Conservation (phyloP, 1,140 invertebrate genomes). For the Cherax quadricarinatus region DNA sequence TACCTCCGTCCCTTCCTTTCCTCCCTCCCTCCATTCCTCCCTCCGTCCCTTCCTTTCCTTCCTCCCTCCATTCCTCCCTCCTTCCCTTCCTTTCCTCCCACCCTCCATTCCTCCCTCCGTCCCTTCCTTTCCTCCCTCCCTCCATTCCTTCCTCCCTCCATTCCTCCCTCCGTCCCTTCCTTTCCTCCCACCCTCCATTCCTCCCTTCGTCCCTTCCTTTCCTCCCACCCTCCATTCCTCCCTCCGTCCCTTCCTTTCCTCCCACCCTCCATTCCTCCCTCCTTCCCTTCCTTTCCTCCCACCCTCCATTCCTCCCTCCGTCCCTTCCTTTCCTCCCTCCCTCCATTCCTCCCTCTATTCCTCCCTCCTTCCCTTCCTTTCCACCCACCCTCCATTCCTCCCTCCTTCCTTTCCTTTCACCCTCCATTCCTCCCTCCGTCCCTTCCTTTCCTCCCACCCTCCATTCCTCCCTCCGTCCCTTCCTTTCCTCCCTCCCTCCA, state of each 20-base stretch:
- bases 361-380: background rate
- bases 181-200: background rate
- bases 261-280: background rate
- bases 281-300: too few species aligned
- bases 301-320: background rate
- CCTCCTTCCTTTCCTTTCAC: background rate
- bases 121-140: background rate
- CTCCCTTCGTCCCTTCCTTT: background rate
- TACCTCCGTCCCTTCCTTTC: background rate
- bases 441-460: background rate
- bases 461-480: too few species aligned
- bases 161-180: background rate
- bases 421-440: background rate
- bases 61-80: background rate
- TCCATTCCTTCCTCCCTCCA: background rate
- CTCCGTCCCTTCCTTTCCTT: too few species aligned
- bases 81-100: background rate
- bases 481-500: background rate
- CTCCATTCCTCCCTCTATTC: background rate
- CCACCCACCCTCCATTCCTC: too few species aligned
- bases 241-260: background rate
- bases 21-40: background rate
- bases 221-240: background rate
- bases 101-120: too few species aligned
- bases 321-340: background rate